These are phyloP conservation scores for Criorhina ranunculi DNA, from an alignment of 2,888 invertebrate genomes.

Conservation along the genomic window DNA sequence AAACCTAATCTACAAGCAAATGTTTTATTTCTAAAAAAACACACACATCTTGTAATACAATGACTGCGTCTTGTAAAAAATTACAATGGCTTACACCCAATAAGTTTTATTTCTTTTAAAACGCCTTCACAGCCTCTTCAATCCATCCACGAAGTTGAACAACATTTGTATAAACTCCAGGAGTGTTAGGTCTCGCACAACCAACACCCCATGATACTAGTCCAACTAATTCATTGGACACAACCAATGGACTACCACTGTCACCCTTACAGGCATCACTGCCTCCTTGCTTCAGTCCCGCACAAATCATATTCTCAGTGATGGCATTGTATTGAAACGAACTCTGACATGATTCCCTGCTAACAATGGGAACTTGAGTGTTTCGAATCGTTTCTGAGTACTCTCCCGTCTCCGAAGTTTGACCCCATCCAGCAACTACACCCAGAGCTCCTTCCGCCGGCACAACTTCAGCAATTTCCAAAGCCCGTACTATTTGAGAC, in stretches of 20 bases:
- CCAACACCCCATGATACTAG: slow-evolving; percentile 77
- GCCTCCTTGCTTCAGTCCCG: slow-evolving; percentile 56
- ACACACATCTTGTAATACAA: too few relatives aligned
- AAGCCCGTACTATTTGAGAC: slow-evolving; percentile 80
- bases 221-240: slow-evolving; percentile 66
- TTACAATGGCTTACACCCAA: too few relatives aligned
- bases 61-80: too few relatives aligned
- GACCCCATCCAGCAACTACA: slow-evolving; percentile 82
- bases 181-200: slow-evolving; percentile 72
- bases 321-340: slow-evolving; percentile 23
- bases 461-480: slow-evolving; percentile 79
- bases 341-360: slow-evolving; percentile 35
- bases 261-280: slow-evolving; percentile 75
- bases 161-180: slow-evolving; percentile 77
- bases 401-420: slow-evolving; percentile 24
- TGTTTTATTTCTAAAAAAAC: too few relatives aligned
- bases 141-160: slow-evolving; percentile 56
- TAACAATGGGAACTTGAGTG: slow-evolving; percentile 14
- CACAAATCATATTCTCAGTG: slow-evolving; percentile 69
- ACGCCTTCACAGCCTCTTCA: neutral
- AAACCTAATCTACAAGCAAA: too few relatives aligned
- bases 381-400: slow-evolving; percentile 37
- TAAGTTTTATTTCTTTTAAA: neutral
- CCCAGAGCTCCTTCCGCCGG: slow-evolving; percentile 79
- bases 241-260: slow-evolving; percentile 76